Percentiles rank a stretch among this genome's conserved stretches.
Conservation (phyloP, 2,888 invertebrate genomes). For the Drosophila yooni region DNA sequence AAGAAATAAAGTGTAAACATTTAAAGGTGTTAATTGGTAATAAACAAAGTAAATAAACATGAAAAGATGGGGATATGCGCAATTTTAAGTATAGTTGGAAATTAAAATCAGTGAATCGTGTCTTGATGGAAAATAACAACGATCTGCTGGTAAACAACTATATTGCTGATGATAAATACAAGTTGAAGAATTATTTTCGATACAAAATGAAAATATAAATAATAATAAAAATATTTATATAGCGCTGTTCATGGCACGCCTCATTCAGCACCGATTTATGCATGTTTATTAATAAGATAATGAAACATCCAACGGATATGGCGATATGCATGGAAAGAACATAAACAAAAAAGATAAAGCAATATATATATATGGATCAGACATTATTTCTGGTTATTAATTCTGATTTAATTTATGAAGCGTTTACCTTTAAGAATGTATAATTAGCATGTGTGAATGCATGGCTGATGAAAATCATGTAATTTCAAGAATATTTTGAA, state of each 20-base stretch:
- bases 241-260: slow-evolving; percentile 1
- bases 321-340: background rate
- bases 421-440: background rate
- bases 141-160: background rate
- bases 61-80: no score
- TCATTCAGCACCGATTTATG: slow-evolving; percentile 27
- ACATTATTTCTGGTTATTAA: slow-evolving; percentile 24
- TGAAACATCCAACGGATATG: slow-evolving; percentile 15
- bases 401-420: slow-evolving; percentile 42
- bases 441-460: background rate
- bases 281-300: slow-evolving; percentile 45
- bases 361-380: slow-evolving; percentile 1
- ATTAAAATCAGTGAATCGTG: background rate
- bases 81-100: background rate
- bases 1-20: background rate
- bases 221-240: background rate
- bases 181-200: background rate
- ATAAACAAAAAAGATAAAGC: background rate
- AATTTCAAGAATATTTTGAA: background rate
- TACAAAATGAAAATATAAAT: background rate
- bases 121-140: background rate
- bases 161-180: background rate
- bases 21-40: background rate
- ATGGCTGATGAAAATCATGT: background rate
- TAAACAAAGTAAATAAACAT: background rate